Conservation (phyloP, 30 jellyfish, hydroid and myxozoan genomes). For the Rhopilema esculentum region DNA sequence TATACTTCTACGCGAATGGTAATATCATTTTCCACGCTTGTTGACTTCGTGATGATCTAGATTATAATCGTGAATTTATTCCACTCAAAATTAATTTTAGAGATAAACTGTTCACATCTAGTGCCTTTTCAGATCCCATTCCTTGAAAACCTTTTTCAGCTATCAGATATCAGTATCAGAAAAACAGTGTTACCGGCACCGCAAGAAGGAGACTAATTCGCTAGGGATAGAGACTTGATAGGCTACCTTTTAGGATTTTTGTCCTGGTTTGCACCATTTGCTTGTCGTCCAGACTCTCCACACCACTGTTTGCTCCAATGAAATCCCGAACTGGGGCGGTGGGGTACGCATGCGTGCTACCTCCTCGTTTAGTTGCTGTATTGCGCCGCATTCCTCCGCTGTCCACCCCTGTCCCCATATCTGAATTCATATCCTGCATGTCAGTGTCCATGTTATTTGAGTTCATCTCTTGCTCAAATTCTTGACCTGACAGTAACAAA, state of each 20-base stretch:
- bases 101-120: too few species aligned
- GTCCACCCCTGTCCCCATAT: constrained; percentile 11
- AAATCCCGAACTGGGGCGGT: constrained; percentile 61
- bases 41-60: too few species aligned
- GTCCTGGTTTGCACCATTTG: constrained; percentile 57
- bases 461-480: constrained; percentile 67
- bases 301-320: constrained; percentile 25
- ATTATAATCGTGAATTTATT: too few species aligned
- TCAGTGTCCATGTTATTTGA: constrained; percentile 58
- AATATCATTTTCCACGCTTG: too few species aligned
- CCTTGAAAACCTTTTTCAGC: too few species aligned
- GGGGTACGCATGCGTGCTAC: constrained; percentile 14
- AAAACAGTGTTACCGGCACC: too few species aligned
- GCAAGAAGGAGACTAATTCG: too few species aligned
- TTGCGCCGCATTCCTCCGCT: neutral
- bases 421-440: constrained; percentile 56
- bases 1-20: too few species aligned
- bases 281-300: constrained; percentile 45
- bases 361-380: neutral
- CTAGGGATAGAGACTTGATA: neutral
- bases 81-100: too few species aligned
- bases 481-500: constrained; percentile 56
- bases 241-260: constrained; percentile 53
- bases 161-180: too few species aligned
- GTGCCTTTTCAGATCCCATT: too few species aligned